Conservation (phyloP, 2,113 vertebrate species). For the Eublepharis macularius region DNA sequence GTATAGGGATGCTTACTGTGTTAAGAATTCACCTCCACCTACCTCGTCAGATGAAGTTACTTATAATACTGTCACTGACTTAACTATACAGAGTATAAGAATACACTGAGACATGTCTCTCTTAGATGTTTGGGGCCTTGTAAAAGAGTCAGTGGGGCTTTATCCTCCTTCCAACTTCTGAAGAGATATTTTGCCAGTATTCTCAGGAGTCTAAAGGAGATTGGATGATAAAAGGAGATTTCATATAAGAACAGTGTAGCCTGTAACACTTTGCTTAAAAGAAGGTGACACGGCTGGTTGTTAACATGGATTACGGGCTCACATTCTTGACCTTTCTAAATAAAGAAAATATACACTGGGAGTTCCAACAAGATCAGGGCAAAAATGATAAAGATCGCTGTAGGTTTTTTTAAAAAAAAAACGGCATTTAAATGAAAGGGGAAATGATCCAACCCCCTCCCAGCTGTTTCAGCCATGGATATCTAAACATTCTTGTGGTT, state of each 20-base stretch:
- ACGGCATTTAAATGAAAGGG: slow-evolving; percentile 49
- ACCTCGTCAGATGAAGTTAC: slow-evolving; percentile 26
- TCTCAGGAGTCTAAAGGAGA: slow-evolving; percentile 22
- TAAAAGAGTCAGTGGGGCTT: background rate
- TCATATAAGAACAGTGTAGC: background rate
- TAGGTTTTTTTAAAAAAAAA: slow-evolving; percentile 13
- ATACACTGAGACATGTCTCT: background rate
- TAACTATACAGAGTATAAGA: background rate
- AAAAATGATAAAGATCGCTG: slow-evolving; percentile 29
- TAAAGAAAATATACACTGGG: slow-evolving; percentile 43
- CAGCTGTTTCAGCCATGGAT: slow-evolving; percentile 45
- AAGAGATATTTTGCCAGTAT: slow-evolving; percentile 8
- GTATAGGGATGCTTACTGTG: background rate
- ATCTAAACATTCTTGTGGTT: slow-evolving; percentile 59
- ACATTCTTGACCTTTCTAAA: slow-evolving; percentile 21
- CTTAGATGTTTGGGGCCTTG: background rate
- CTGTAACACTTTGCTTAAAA: slow-evolving; percentile 28
- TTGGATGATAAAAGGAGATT: slow-evolving; percentile 14
- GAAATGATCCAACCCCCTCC: slow-evolving; percentile 36
- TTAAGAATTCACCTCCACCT: background rate
- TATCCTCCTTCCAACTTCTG: background rate
- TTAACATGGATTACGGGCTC: slow-evolving; percentile 10
- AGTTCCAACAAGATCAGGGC: slow-evolving; percentile 41
- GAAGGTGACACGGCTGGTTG: slow-evolving; percentile 16
- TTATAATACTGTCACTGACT: background rate